These are phyloP conservation scores for Rhea americana DNA, from an alignment of 2,113 vertebrate genomes.

Conservation along the genomic window DNA sequence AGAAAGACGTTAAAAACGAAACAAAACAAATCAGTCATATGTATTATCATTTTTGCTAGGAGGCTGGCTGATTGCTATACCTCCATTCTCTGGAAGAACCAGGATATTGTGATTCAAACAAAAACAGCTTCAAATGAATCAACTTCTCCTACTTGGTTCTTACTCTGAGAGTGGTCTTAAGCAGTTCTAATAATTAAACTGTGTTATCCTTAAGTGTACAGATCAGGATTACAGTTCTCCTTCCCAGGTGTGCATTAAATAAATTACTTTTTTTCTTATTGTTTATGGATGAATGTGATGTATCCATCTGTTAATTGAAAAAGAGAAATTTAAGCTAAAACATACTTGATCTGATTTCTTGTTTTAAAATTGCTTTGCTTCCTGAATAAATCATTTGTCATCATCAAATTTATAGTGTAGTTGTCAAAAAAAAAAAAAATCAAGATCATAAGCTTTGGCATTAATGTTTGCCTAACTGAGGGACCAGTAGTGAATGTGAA, in stretches of 20 bases:
- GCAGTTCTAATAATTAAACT: constrained; percentile 75
- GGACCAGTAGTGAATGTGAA: background rate
- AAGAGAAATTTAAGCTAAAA: constrained; percentile 53
- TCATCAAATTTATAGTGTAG: constrained; percentile 13
- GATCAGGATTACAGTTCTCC: constrained; percentile 61
- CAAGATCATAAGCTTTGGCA: background rate
- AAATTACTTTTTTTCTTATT: constrained; percentile 69
- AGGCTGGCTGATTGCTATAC: background rate
- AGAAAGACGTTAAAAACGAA: background rate
- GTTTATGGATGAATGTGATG: constrained; percentile 64
- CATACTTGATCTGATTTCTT: background rate
- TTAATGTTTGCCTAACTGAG: background rate
- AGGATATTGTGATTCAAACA: background rate
- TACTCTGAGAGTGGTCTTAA: constrained; percentile 44
- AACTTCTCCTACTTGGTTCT: constrained; percentile 47
- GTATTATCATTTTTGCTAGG: background rate
- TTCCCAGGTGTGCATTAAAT: constrained; percentile 75
- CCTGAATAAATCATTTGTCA: constrained; percentile 28
- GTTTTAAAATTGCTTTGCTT: constrained; percentile 38
- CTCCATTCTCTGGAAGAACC: background rate
- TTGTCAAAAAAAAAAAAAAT: background rate
- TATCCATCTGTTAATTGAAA: constrained; percentile 65
- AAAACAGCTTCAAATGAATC: constrained; percentile 44
- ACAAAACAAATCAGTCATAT: background rate
- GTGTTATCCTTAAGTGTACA: constrained; percentile 54